phyloP scores from a whole-genome alignment of 2,113 vertebrate genomes.

The Coracopsis vasa region DNA sequence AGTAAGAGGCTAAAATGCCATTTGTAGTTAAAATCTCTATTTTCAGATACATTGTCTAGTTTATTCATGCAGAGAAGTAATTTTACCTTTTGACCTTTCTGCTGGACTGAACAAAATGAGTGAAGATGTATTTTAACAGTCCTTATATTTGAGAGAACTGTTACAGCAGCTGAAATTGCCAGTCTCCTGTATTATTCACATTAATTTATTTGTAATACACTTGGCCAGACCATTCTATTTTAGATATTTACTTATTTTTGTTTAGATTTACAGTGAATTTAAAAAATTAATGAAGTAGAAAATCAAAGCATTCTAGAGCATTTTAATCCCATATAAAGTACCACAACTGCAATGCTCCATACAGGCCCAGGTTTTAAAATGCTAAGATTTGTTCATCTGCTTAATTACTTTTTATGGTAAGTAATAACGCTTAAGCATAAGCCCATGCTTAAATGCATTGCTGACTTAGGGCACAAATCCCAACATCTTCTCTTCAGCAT shows the following conservation, averaged over 20 bases:
- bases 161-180: background rate
- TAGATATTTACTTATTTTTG: background rate
- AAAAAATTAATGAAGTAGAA: slow-evolving; percentile 41
- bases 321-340: background rate
- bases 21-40: slow-evolving; percentile 47
- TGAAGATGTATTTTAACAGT: background rate
- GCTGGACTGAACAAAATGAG: slow-evolving; percentile 19
- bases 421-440: background rate
- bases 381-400: background rate
- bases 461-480: background rate
- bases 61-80: slow-evolving; percentile 46
- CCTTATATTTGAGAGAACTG: background rate
- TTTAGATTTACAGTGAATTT: slow-evolving; percentile 12
- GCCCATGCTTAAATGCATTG: background rate
- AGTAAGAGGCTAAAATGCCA: slow-evolving; percentile 8
- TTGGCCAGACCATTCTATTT: background rate
- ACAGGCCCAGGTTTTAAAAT: background rate
- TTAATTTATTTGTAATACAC: background rate
- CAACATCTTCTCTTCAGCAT: background rate
- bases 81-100: slow-evolving; percentile 50
- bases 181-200: background rate
- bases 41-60: slow-evolving; percentile 24
- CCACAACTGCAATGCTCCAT: background rate
- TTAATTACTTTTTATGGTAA: background rate
- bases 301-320: background rate